These are phyloP conservation scores for Euwallacea fornicatus DNA, from an alignment of 1,140 invertebrate genomes.

Conservation along the genomic window DNA sequence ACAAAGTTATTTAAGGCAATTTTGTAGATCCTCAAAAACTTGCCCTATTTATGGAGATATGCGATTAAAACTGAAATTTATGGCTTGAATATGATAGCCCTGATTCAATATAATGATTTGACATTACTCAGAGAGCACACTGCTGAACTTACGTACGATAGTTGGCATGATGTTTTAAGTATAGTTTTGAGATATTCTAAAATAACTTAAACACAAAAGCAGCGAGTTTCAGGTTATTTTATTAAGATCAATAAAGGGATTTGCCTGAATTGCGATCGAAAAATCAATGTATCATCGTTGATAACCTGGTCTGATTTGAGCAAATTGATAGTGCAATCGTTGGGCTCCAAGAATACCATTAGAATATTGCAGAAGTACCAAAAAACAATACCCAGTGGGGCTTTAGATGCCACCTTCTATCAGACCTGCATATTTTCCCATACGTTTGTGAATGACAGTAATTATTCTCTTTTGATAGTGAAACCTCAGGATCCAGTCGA, in stretches of 20 bases:
- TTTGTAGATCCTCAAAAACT: conserved; percentile 27
- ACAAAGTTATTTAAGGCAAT: not conserved
- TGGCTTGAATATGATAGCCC: conserved; percentile 38
- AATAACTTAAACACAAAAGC: not conserved
- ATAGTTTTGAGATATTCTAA: not conserved
- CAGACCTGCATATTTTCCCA: conserved; percentile 48
- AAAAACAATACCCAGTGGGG: conserved; percentile 48
- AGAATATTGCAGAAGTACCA: conserved; percentile 50
- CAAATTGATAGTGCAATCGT: conserved; percentile 48
- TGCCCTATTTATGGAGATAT: conserved; percentile 47
- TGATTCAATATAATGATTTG: conserved; percentile 48
- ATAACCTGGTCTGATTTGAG: conserved; percentile 51
- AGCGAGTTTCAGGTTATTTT: conserved; percentile 22
- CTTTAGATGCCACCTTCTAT: conserved; percentile 51
- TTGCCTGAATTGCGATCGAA: conserved; percentile 52
- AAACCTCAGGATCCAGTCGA: conserved; percentile 8
- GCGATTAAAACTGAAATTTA: conserved; percentile 30
- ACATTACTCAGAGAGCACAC: conserved; percentile 41
- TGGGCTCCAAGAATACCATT: conserved; percentile 47
- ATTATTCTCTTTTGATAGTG: conserved; percentile 12
- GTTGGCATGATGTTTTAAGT: conserved; percentile 44
- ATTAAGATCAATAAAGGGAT: conserved; percentile 47
- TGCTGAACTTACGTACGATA: conserved; percentile 45
- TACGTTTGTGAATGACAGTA: conserved; percentile 19
- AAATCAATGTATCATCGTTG: conserved; percentile 41